Evolutionary conservation across 2,888 invertebrate genomes (phyloP), one percentile per base, ranked within the genome.

Genomic region (Iselma pallidipennis): DNA sequence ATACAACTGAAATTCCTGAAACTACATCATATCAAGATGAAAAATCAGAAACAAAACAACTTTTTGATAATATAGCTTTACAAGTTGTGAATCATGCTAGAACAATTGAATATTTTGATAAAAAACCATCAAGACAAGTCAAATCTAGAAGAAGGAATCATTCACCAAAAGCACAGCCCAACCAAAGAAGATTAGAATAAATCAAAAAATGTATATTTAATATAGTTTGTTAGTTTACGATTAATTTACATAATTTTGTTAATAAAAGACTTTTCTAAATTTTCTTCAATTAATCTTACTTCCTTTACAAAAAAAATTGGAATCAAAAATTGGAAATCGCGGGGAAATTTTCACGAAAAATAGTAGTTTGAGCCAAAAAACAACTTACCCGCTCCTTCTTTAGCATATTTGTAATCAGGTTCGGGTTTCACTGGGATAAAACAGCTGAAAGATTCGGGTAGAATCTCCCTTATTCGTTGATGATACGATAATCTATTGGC

Each of bases 401-500:
- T 88, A 4, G 92, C 89, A 78, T 95, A 98, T 81, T 97, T 98
- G 82, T 93, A 97, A 71, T 90, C 88, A 0, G 95, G 92, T 72
- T 91, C 91, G 0, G 97, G 92, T 78, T 91, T 90, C 19, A 87
- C 83, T 1, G 98, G 98, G 63, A 97, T 88, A 68, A 98, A 86
- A 49, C 90, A 86, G 6, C 88, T 87, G 82, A 97, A 96, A 0
- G 90, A 85, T 73, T 92, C 91, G 4, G 98, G 97, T 78, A 96
- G 89, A 84, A 96, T 94, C 73, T 98, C 96, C 55, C 90, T 89
- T 63, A 99, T 91, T 73, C 97, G 87, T 80, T 97, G 95, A 80
- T 95, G 93, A 81, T 98, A 99, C 1, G 98, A 96, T 66, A 98
- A 85, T 75, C 94, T 93, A 73, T 45, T 9, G 9, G 19, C 16